These are phyloP conservation scores for Monochamus alternatus DNA, from an alignment of 2,888 invertebrate species.

Conservation along the genomic window DNA sequence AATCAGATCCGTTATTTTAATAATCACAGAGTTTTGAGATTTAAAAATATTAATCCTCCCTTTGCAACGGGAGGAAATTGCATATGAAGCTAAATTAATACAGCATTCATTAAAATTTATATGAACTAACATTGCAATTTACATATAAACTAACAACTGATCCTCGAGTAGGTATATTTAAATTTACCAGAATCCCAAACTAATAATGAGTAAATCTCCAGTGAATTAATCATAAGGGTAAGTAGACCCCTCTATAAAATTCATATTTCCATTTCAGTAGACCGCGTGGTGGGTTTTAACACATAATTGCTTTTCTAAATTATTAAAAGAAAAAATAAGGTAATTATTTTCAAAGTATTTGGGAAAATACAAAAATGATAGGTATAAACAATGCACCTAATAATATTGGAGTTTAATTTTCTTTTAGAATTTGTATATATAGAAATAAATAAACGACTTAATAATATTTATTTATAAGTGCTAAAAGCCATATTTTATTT, in stretches of 20 bases:
- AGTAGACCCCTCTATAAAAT: slow-evolving; percentile 9
- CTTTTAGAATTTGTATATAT: no score
- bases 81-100: slow-evolving; percentile 1
- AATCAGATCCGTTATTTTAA: no score
- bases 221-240: slow-evolving; percentile 14
- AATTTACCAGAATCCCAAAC: slow-evolving; percentile 9
- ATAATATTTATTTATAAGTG: no score
- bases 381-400: no score
- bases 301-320: slow-evolving; percentile 1
- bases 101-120: background rate
- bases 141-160: slow-evolving; percentile 10
- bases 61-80: no score
- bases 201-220: slow-evolving; percentile 10
- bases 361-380: background rate
- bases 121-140: background rate
- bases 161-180: slow-evolving; percentile 1
- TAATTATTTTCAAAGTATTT: slow-evolving; percentile 1
- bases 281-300: slow-evolving; percentile 1
- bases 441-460: no score
- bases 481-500: no score
- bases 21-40: background rate
- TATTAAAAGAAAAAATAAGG: background rate
- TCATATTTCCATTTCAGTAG: slow-evolving; percentile 7
- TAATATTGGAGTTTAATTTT: no score
- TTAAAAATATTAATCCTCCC: background rate